Evolutionary conservation across 2,113 vertebrate genomes (phyloP).

Genomic region (Zosterops lateralis): DNA sequence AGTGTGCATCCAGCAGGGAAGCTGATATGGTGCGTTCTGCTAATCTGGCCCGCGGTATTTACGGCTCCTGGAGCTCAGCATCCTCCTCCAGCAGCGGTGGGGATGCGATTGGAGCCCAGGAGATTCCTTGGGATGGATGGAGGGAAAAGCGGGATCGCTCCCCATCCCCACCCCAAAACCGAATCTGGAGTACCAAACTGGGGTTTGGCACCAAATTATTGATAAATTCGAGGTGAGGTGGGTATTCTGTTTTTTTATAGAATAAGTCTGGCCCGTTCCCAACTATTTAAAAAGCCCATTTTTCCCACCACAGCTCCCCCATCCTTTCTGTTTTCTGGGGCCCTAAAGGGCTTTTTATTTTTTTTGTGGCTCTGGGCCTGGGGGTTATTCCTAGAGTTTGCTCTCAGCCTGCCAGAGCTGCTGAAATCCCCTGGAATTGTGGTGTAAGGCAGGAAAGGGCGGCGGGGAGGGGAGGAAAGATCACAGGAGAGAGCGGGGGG

Average conservation of each 20-base stretch:
- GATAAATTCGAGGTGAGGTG: not conserved
- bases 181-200: rapidly evolving
- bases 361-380: rapidly evolving
- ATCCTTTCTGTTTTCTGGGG: not conserved
- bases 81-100: not conserved
- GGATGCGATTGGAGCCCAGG: not conserved
- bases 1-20: not conserved
- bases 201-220: not conserved
- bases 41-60: not conserved
- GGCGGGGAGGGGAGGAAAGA: not conserved
- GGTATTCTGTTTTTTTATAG: not conserved
- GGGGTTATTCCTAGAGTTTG: not conserved
- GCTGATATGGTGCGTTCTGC: not conserved
- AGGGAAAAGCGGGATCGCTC: not conserved
- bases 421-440: not conserved
- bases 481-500: not conserved
- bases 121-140: not conserved
- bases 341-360: not conserved
- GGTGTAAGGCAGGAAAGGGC: not conserved
- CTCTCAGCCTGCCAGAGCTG: not conserved
- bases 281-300: rapidly evolving
- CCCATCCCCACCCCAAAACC: rapidly evolving
- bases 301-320: rapidly evolving
- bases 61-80: not conserved
- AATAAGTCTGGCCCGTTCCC: rapidly evolving